Evolutionary conservation across 1,140 invertebrate species (phyloP), one percentile per base, ranked within the genome.

Genomic region (Lasioglossum baleicum): DNA sequence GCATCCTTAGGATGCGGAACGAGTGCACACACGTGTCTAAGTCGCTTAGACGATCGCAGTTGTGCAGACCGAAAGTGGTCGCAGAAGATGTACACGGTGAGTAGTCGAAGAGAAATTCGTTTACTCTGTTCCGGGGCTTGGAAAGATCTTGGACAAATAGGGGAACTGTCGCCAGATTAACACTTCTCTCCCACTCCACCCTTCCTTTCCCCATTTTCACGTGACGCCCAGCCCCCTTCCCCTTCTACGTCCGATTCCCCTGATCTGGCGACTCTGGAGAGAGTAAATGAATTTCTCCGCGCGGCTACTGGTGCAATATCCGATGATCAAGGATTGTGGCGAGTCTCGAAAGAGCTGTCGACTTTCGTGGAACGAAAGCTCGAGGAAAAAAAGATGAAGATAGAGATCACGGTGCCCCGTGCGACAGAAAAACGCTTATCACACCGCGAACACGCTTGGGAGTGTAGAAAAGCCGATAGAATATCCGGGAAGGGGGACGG

Each of bases 341-440:
- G 11, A 51, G 13, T 8, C 71, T 69, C 60, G 58, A 48, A 48
- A 58, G 40, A 72, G 11, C 35, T 22, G 35, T 40, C 61, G 44
- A 8, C 35, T 51, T 70, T 68, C 8, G 42, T 7, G 40, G 17
- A 53, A 71, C 20, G 31, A 58, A 40, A 48, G 67, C 48, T 3
- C 51, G 35, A 7, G 20, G 35, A 63, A 22, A 35, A 40, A 15
- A n/a, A 42, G n/a, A 68, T 15, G 13, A 6, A 17, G 51, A 64
- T 72, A 66, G 61, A 74, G 48, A 75, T 11, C 71, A 74, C 63
- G 84, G 75, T 56, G 83, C 83, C 65, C 81, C 66, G 42, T 65
- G 75, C 69, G 40, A 48, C 63, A 58, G n/a, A n/a, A n/a, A 58
- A 48, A 66, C 53, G 81, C 78, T 75, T 79, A 31, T 73, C 42